Percentiles rank a stretch among this genome's conserved stretches.
Evolutionary conservation across 2,888 invertebrate genomes (phyloP).

Genomic region (Cremastinae sp.): DNA sequence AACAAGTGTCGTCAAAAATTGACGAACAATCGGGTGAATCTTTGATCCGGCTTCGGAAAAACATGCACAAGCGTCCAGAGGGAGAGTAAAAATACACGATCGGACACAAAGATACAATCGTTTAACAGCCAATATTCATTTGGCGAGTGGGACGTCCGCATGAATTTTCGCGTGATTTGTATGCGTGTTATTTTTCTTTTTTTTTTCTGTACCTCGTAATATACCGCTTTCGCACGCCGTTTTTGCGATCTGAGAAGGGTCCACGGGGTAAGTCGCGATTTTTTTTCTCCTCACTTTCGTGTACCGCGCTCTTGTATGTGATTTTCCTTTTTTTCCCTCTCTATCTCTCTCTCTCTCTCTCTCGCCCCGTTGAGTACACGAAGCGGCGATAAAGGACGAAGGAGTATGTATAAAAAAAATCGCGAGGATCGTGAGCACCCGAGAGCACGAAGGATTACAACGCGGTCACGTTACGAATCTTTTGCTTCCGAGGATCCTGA

Average conservation of each 20-base stretch:
- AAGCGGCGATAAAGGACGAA: conserved; percentile 46
- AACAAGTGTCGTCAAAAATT: background rate
- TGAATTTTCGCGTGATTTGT: background rate
- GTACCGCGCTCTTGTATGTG: conserved; percentile 16
- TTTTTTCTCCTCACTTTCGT: conserved; percentile 25
- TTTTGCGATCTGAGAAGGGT: conserved; percentile 58
- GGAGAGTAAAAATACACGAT: conserved; percentile 7
- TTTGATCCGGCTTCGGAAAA: conserved; percentile 36
- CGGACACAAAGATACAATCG: conserved; percentile 11
- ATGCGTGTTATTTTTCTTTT: conserved; percentile 16
- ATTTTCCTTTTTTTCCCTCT: conserved; percentile 5
- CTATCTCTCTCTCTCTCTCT: background rate
- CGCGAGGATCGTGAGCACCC: conserved; percentile 23
- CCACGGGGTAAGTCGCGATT: conserved; percentile 41
- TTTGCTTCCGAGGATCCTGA: background rate
- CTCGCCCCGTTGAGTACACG: background rate
- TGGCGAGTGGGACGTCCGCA: background rate
- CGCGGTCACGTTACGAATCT: conserved; percentile 18
- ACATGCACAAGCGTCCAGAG: conserved; percentile 12
- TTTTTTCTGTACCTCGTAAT: conserved; percentile 62
- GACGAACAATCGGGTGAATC: conserved; percentile 7
- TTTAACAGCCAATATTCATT: conserved; percentile 5
- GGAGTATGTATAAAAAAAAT: conserved; percentile 33
- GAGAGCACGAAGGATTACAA: conserved; percentile 22
- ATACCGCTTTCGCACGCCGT: conserved; percentile 65